Percentiles rank a stretch among this genome's conserved stretches.
phyloP scores from a whole-genome alignment of 2,888 invertebrate genomes.

The Gortyna flavago region DNA sequence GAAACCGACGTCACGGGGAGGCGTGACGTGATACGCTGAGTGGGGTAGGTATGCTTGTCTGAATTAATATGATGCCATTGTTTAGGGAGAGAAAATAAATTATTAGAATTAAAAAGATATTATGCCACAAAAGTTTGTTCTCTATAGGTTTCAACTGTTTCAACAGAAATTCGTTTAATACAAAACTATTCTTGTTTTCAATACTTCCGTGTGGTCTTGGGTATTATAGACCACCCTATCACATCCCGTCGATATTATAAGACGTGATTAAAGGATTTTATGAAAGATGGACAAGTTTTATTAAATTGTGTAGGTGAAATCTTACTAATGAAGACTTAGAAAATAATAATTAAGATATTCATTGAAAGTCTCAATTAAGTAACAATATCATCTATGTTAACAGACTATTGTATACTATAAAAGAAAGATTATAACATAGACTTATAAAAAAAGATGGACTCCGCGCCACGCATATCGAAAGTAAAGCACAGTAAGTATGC shows the following conservation, averaged over 20 bases:
- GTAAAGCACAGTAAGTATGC: too few species aligned
- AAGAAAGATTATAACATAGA: too few species aligned
- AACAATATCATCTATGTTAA: not conserved
- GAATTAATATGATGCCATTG: too few species aligned
- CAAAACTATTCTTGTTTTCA: not conserved
- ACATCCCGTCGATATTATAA: not conserved
- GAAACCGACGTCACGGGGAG: too few species aligned
- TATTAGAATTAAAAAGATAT: not conserved
- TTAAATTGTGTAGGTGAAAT: not conserved
- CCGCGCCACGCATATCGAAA: too few species aligned
- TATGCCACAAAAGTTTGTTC: not conserved
- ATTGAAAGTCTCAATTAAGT: too few species aligned
- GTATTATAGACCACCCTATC: not conserved
- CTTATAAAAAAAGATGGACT: too few species aligned
- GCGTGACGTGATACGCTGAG: too few species aligned
- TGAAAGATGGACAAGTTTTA: not conserved
- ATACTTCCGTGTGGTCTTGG: not conserved
- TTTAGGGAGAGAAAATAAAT: too few species aligned
- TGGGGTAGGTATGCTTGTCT: too few species aligned
- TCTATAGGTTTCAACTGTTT: not conserved
- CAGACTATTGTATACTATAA: not conserved
- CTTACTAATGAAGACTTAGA: not conserved
- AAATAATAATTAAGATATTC: too few species aligned
- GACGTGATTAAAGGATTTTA: constrained; percentile 16
- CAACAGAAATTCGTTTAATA: not conserved